Evolutionary conservation across 2,797 vertebrate species (phyloP), one percentile per base, ranked within the genome.

Genomic region (Coilia nasus): DNA sequence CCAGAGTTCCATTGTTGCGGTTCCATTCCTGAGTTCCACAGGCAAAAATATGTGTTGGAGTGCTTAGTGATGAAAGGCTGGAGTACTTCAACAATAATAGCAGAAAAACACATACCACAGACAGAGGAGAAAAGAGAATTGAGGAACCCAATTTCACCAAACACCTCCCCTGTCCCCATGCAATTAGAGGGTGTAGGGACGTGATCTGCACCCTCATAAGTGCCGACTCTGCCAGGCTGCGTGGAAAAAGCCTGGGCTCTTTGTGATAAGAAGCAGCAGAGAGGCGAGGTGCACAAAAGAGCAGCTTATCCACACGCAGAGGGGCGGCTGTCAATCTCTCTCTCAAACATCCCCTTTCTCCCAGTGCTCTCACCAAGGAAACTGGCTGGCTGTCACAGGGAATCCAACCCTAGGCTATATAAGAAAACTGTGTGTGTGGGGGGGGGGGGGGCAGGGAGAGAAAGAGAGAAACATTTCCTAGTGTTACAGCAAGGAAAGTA

Each of bases 311-410:
- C 47, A 50, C 60, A 57, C 81, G 75, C 31, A 78, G 85, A 85
- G 86, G 89, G 87, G 84, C 86, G 86, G 85, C 86, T 88, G 90
- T 90, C 88, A 88, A 88, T 90, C 87, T 85, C 41, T 44, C 35
- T n/a, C 47, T 41, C 86, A 41, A 23, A 59, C 82, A 56, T 50
- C 81, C 31, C 86, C 44, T 84, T 85, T 21, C 81, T 82, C 60
- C 50, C 81, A 78, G 83, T 50, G 64, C 83, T 86, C 87, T 86
- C 88, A 87, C 90, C 87, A 88, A 82, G 85, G 87, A 87, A 85
- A 87, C 75, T 82, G 17, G 14, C 71, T 41, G 19, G 71, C 71
- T 78, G 71, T 78, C 71, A 82, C 28, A 85, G 85, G 85, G 88
- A 89, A 89, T 88, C 88, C 82, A 87, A 83, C 84, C 84, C 86